Conservation (phyloP, 2,113 vertebrate genomes). For the Callopanchax toddi region DNA sequence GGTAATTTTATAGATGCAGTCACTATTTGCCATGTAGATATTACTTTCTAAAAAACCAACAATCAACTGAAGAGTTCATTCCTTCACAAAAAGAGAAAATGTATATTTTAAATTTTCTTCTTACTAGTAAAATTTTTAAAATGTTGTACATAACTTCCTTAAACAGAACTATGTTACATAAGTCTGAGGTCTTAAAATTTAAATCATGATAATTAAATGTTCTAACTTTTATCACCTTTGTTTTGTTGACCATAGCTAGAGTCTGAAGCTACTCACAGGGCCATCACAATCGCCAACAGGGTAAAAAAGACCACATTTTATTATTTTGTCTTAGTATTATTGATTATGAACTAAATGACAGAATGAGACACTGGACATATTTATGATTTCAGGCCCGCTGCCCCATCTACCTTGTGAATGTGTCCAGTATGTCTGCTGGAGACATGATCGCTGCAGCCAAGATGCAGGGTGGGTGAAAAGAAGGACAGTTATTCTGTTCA, state of each 20-base stretch:
- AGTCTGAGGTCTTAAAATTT: too few species aligned
- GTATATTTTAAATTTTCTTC: not conserved
- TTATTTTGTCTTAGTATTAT: not conserved
- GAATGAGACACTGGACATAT: not conserved
- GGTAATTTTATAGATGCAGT: constrained; percentile 75
- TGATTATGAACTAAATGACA: not conserved
- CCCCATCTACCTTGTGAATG: constrained; percentile 93
- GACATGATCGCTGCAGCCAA: constrained; percentile 92
- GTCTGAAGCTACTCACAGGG: constrained; percentile 92
- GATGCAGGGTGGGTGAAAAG: constrained; percentile 88
- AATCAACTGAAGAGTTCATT: too few species aligned
- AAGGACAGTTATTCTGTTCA: not conserved
- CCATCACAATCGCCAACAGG: constrained; percentile 94
- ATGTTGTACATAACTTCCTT: too few species aligned
- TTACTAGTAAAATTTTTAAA: not conserved
- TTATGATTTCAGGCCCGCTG: constrained; percentile 85
- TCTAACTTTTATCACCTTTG: not conserved
- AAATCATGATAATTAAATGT: not conserved
- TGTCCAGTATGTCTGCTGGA: constrained; percentile 93
- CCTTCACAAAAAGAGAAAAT: too few species aligned
- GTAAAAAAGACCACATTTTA: constrained; percentile 75
- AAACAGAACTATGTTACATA: too few species aligned
- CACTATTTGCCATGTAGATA: too few species aligned
- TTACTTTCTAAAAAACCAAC: too few species aligned
- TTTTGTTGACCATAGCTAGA: constrained; percentile 83